Conservation (phyloP, 2,797 vertebrate species). For the Aselliscus stoliczkanus region DNA sequence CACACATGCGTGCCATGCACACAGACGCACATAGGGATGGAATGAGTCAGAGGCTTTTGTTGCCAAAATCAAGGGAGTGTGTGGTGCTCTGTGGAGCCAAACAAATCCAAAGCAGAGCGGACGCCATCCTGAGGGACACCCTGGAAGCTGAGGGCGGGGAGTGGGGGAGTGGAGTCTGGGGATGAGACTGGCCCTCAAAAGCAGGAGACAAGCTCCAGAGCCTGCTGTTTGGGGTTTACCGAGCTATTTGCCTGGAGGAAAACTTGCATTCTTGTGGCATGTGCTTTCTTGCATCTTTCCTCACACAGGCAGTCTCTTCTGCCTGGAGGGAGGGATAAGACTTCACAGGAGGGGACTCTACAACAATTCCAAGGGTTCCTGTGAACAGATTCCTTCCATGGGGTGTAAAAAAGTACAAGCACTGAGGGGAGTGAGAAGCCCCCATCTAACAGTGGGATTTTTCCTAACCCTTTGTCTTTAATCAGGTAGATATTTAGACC, state of each 20-base stretch:
- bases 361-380: constrained; percentile 16
- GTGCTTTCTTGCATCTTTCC: constrained; percentile 76
- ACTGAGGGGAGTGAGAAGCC: neutral
- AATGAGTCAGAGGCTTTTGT: neutral
- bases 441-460: neutral
- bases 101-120: neutral
- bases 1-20: neutral
- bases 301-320: neutral
- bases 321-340: constrained; percentile 8
- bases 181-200: neutral
- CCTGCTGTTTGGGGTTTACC: constrained; percentile 67
- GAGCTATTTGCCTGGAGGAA: constrained; percentile 74
- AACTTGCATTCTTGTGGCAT: constrained; percentile 76
- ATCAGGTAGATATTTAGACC: neutral
- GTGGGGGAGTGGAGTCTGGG: neutral
- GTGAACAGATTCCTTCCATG: neutral
- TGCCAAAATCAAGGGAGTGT: neutral
- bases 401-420: neutral
- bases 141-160: neutral
- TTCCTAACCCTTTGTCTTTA: neutral
- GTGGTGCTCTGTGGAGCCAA: neutral
- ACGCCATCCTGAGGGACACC: neutral
- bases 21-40: neutral
- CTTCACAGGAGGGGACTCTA: constrained; percentile 34
- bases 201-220: neutral